Percentiles rank a stretch among this genome's conserved stretches.
Conservation (phyloP, 2,888 invertebrate genomes). For the Volucella bombylans region DNA sequence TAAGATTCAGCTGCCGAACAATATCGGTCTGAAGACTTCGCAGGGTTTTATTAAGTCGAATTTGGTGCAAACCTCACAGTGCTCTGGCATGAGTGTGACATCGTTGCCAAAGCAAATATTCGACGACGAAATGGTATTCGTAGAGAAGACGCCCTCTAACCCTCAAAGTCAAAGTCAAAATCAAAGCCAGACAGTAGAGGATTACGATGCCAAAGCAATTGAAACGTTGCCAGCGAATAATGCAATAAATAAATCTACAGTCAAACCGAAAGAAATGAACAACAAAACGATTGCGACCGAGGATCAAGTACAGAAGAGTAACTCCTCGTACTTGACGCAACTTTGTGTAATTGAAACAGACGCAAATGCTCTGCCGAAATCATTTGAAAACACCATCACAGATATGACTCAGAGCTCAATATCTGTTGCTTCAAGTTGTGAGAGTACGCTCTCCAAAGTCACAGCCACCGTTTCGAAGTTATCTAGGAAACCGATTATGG, state of each 20-base stretch:
- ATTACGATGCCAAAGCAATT: conserved; percentile 16
- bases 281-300: conserved; percentile 24
- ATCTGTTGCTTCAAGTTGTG: conserved; percentile 39
- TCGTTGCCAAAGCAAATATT: conserved; percentile 87
- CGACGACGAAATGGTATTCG: conserved; percentile 84
- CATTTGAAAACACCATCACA: conserved; percentile 31
- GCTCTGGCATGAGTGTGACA: conserved; percentile 84
- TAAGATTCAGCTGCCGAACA: conserved; percentile 78
- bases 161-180: too few species aligned
- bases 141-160: conserved; percentile 11
- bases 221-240: conserved; percentile 8
- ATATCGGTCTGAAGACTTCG: conserved; percentile 74
- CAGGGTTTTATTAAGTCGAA: conserved; percentile 75
- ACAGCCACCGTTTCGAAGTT: conserved; percentile 21
- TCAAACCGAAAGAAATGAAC: conserved; percentile 24
- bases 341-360: conserved; percentile 49
- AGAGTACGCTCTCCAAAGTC: conserved; percentile 21
- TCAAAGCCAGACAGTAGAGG: conserved; percentile 10
- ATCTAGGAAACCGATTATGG: conserved; percentile 49
- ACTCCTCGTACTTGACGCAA: conserved; percentile 45
- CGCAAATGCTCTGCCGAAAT: conserved; percentile 26
- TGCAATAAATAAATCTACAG: conserved; percentile 22
- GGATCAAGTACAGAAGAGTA: conserved; percentile 37
- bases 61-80: conserved; percentile 84
- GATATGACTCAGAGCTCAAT: conserved; percentile 24